Evolutionary conservation across 2,797 vertebrate species (phyloP).

Genomic region (Epinephelus coioides): DNA sequence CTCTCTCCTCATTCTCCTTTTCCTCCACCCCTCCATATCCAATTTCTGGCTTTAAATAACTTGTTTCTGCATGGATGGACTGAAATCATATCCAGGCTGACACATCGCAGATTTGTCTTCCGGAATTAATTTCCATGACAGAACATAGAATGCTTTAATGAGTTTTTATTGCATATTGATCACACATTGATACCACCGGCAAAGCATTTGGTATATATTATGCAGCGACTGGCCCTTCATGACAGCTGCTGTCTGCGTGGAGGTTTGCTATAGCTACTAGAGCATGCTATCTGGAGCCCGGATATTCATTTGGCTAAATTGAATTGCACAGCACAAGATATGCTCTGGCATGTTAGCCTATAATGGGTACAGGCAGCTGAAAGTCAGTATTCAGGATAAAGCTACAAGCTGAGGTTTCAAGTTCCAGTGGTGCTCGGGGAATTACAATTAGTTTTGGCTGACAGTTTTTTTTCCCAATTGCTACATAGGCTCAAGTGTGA

Average conservation of each 20-base stretch:
- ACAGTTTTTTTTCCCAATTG: neutral
- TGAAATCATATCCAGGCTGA: slow-evolving; percentile 80
- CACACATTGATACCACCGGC: slow-evolving; percentile 79
- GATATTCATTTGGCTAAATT: slow-evolving; percentile 70
- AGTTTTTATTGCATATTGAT: slow-evolving; percentile 88
- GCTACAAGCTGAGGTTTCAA: slow-evolving; percentile 55
- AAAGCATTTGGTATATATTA: slow-evolving; percentile 72
- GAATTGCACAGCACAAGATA: slow-evolving; percentile 70
- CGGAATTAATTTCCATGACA: slow-evolving; percentile 83
- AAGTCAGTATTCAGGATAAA: slow-evolving; percentile 65
- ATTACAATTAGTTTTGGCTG: slow-evolving; percentile 60
- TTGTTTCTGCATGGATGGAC: slow-evolving; percentile 83
- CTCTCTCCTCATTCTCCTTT: slow-evolving; percentile 12
- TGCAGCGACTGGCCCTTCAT: slow-evolving; percentile 61
- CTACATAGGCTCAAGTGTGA: neutral
- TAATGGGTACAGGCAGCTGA: slow-evolving; percentile 76
- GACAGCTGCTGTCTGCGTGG: slow-evolving; percentile 73
- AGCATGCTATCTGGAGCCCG: slow-evolving; percentile 53
- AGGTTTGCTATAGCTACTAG: slow-evolving; percentile 51
- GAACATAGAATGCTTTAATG: slow-evolving; percentile 83
- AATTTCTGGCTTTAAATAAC: slow-evolving; percentile 83
- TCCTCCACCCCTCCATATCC: slow-evolving; percentile 51
- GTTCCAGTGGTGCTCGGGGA: slow-evolving; percentile 48
- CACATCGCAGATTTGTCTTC: slow-evolving; percentile 82
- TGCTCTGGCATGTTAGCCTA: slow-evolving; percentile 68